Conservation (phyloP, 1,140 invertebrate genomes). For the Parasteatoda tepidariorum region DNA sequence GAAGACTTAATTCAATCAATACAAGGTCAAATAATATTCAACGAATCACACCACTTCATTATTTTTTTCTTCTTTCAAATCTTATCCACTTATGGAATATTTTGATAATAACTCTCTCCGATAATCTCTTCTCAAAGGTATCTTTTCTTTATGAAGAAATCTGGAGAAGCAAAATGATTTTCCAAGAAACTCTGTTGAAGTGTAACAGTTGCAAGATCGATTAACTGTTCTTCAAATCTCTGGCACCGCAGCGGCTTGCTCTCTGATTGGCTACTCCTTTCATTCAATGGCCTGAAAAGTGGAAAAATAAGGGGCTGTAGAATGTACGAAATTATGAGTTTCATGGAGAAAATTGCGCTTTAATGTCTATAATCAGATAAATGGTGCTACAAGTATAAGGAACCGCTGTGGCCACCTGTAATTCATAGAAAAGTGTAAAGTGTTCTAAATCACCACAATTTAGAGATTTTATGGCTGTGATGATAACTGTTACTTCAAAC, state of each 20-base stretch:
- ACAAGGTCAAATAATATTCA: too few species aligned
- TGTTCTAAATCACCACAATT: background rate
- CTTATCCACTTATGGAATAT: too few species aligned
- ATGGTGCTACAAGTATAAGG: background rate
- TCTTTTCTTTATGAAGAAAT: constrained; percentile 31
- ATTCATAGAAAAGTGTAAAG: background rate
- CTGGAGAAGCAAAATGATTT: constrained; percentile 1
- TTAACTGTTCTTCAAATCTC: constrained; percentile 1
- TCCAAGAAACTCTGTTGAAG: background rate
- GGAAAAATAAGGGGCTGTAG: constrained; percentile 4
- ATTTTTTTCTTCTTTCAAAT: too few species aligned
- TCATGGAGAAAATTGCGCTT: constrained; percentile 28
- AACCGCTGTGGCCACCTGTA: background rate
- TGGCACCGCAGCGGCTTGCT: background rate
- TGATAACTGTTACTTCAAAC: background rate
- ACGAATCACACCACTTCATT: too few species aligned
- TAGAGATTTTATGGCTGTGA: background rate
- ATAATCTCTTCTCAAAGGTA: background rate
- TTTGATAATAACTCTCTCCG: background rate
- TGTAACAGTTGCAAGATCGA: constrained; percentile 55
- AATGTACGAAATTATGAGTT: constrained; percentile 26
- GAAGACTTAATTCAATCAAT: too few species aligned
- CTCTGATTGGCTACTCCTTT: constrained; percentile 13
- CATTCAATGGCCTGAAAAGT: constrained; percentile 9
- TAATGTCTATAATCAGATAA: constrained; percentile 45